Conservation (phyloP, 2,888 invertebrate genomes). For the Aporophyla lueneburgensis region DNA sequence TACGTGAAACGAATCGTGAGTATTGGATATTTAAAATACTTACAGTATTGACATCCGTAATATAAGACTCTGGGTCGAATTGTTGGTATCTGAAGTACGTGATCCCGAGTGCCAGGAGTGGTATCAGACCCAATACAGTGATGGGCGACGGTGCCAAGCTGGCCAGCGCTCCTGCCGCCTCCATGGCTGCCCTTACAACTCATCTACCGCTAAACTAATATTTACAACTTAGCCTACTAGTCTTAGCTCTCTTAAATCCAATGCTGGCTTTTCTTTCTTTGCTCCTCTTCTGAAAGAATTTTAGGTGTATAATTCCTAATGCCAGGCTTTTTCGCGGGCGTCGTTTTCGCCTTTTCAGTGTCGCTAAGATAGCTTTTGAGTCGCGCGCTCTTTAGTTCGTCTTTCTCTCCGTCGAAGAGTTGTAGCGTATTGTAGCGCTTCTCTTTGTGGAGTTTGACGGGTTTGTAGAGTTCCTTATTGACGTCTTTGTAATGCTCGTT, state of each 20-base stretch:
- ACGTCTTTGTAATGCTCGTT: conserved; percentile 88
- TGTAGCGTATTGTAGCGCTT: conserved; percentile 85
- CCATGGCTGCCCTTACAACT: conserved; percentile 82
- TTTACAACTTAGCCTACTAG: conserved; percentile 88
- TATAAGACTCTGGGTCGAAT: conserved; percentile 95
- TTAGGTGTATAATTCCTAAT: conserved; percentile 94
- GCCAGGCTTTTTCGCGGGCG: conserved; percentile 89
- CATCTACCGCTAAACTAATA: conserved; percentile 87
- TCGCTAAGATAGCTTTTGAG: conserved; percentile 84
- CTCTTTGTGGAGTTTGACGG: conserved; percentile 88
- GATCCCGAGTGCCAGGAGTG: conserved; percentile 95
- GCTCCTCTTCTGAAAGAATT: conserved; percentile 91
- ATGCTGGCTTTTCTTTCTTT: conserved; percentile 90
- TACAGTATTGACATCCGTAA: conserved; percentile 93
- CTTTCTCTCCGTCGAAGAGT: conserved; percentile 83
- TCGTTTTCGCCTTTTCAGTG: conserved; percentile 85
- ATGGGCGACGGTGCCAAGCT: conserved; percentile 92
- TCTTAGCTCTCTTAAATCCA: conserved; percentile 91
- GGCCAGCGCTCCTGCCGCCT: conserved; percentile 89
- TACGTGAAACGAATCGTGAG: too few species aligned
- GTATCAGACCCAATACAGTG: conserved; percentile 94
- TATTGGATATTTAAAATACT: conserved; percentile 76
- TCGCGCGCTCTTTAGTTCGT: conserved; percentile 81
- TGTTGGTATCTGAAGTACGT: conserved; percentile 95
- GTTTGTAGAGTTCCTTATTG: conserved; percentile 88